A percentile compares a stretch with the other conserved stretches of the same genome.
These are phyloP conservation scores for Bellardia pandia DNA, from an alignment of 2,888 invertebrate genomes.

Conservation along the genomic window DNA sequence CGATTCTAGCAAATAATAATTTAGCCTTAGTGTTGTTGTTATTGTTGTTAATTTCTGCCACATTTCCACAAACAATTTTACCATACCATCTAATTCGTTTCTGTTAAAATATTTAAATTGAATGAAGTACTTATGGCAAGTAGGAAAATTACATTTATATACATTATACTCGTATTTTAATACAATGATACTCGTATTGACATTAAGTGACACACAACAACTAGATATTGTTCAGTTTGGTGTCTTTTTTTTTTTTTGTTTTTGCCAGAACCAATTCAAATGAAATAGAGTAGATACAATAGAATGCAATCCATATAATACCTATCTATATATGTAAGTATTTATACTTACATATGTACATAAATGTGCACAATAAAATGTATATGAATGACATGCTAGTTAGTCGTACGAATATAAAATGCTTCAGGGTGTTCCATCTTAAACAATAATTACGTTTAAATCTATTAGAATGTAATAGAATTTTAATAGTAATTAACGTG, in stretches of 20 bases:
- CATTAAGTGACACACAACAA: conserved; percentile 15
- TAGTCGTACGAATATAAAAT: neutral
- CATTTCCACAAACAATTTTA: no score
- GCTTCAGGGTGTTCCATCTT: neutral
- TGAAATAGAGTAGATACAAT: conserved; percentile 8
- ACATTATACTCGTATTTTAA: neutral
- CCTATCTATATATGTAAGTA: neutral
- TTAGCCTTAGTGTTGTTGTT: no score
- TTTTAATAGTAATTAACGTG: no score
- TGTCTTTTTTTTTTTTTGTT: neutral
- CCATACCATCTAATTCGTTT: neutral
- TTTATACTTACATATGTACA: neutral
- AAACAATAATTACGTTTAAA: no score
- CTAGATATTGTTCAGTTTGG: conserved; percentile 13
- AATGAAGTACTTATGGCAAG: conserved; percentile 12
- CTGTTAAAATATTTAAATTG: neutral
- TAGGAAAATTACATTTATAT: conserved; percentile 9
- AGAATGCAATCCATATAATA: neutral
- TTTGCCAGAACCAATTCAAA: conserved; percentile 3
- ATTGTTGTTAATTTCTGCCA: no score
- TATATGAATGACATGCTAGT: neutral
- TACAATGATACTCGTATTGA: conserved; percentile 22
- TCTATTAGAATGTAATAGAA: no score
- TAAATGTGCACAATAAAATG: conserved; percentile 4
- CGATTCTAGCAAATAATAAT: no score